These are phyloP conservation scores for Myiopsitta monachus DNA, from an alignment of 2,113 vertebrate species.

Conservation along the genomic window DNA sequence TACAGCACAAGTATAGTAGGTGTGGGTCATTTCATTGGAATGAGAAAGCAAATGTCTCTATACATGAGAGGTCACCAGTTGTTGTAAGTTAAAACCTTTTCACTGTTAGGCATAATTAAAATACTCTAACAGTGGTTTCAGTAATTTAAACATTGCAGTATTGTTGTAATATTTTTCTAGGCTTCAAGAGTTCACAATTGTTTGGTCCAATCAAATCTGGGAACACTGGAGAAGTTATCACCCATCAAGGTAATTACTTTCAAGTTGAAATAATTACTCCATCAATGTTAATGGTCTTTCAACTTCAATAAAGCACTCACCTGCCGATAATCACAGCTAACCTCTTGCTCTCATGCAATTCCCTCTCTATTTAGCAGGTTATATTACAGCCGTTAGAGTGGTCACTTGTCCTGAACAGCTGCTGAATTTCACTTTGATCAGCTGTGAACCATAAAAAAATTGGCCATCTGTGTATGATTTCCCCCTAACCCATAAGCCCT, in stretches of 20 bases:
- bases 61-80: constrained; percentile 76
- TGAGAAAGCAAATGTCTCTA: constrained; percentile 76
- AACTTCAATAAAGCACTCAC: constrained; percentile 92
- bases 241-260: constrained; percentile 89
- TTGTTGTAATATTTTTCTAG: constrained; percentile 85
- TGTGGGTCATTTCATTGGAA: constrained; percentile 76
- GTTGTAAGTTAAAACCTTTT: constrained; percentile 75
- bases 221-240: constrained; percentile 83
- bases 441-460: constrained; percentile 84
- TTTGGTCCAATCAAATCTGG: constrained; percentile 80
- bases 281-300: constrained; percentile 93
- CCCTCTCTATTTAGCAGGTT: constrained; percentile 87
- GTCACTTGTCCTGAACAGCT: constrained; percentile 89
- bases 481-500: constrained; percentile 79
- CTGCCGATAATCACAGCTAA: constrained; percentile 87
- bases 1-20: constrained; percentile 51
- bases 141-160: constrained; percentile 77
- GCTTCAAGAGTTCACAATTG: constrained; percentile 78
- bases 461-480: constrained; percentile 84
- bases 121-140: constrained; percentile 72
- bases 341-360: constrained; percentile 85
- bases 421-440: constrained; percentile 86
- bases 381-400: constrained; percentile 84
- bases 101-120: constrained; percentile 76
- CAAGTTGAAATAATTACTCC: constrained; percentile 92